Conservation (phyloP, 2,888 invertebrate species). For the Lasioglossum vierecki region DNA sequence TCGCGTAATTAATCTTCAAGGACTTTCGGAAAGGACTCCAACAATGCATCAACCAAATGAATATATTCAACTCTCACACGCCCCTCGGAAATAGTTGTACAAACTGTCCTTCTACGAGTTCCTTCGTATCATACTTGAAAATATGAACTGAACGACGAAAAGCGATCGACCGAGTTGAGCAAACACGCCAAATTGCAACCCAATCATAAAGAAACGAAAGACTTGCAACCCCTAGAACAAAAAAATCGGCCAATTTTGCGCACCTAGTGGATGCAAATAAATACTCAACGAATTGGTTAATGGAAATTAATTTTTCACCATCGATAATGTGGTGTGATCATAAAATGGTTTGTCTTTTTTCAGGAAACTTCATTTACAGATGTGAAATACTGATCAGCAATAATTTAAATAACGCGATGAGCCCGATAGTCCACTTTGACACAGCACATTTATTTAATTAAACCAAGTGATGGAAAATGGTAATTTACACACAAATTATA, state of each 20-base stretch:
- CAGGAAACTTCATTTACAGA: neutral
- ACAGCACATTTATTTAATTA: neutral
- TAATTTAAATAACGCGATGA: neutral
- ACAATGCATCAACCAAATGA: slow-evolving; percentile 1
- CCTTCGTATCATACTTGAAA: neutral
- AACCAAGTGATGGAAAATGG: neutral
- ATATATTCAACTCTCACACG: neutral
- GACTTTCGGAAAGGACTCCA: neutral
- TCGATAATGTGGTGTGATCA: neutral
- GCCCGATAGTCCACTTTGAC: neutral
- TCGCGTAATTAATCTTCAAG: neutral
- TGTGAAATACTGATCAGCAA: neutral
- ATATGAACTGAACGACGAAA: neutral
- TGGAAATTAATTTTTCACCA: neutral
- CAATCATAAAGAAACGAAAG: neutral
- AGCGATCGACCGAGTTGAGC: neutral
- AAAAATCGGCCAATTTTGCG: neutral
- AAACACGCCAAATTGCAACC: neutral
- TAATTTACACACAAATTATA: no score
- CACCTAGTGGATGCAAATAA: neutral
- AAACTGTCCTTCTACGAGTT: neutral
- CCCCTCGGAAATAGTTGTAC: neutral
- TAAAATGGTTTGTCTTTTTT: neutral
- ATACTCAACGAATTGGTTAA: neutral
- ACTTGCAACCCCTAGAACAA: neutral